Evolutionary conservation across 2,888 invertebrate genomes (phyloP).

Genomic region (Philaethria dido): DNA sequence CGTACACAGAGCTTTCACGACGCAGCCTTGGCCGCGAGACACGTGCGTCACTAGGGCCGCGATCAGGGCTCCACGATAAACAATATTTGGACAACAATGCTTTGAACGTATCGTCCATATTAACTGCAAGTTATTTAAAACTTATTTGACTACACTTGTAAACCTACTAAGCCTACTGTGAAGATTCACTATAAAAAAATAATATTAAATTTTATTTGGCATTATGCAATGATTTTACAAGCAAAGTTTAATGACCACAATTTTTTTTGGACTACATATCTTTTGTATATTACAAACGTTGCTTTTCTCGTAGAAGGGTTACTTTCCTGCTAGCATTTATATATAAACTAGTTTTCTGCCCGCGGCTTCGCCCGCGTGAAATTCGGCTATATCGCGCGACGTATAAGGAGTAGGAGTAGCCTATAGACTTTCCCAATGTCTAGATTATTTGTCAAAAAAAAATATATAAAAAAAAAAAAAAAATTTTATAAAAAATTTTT

Average conservation of each 20-base stretch:
- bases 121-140: neutral
- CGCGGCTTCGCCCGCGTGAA: too few relatives aligned
- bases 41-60: constrained; percentile 77
- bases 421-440: too few relatives aligned
- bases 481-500: too few relatives aligned
- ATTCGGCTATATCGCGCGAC: too few relatives aligned
- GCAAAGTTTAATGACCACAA: neutral
- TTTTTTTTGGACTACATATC: neutral
- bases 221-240: neutral
- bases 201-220: neutral
- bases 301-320: neutral
- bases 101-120: constrained; percentile 4
- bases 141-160: neutral
- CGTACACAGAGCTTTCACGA: constrained; percentile 78
- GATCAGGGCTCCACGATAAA: constrained; percentile 49
- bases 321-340: neutral
- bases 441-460: too few relatives aligned
- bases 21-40: constrained; percentile 82
- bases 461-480: too few relatives aligned
- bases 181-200: neutral
- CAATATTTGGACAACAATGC: constrained; percentile 40
- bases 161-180: neutral
- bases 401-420: too few relatives aligned
- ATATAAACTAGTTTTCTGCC: too few relatives aligned
- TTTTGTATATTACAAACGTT: neutral